Percentiles rank a stretch among this genome's conserved stretches.
phyloP scores from a whole-genome alignment of 2,113 vertebrate genomes.

The Rhipidura dahli region DNA sequence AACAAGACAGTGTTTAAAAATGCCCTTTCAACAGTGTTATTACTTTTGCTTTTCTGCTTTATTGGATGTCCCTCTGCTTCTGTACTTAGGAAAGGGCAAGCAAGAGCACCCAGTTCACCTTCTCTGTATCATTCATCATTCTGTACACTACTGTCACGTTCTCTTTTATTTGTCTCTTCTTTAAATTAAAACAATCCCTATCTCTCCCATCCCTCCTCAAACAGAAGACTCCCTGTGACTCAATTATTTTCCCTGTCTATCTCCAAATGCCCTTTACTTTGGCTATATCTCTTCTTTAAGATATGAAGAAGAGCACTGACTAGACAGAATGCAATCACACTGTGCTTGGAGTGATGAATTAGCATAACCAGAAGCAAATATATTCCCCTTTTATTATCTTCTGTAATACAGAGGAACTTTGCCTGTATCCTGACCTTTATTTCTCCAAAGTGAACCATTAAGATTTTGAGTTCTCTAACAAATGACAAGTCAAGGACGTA shows the following conservation, averaged over 20 bases:
- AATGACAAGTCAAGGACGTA: not conserved
- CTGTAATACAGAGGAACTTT: not conserved
- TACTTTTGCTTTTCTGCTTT: not conserved
- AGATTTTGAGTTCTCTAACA: not conserved
- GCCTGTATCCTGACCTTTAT: not conserved
- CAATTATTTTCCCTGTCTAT: constrained; percentile 30
- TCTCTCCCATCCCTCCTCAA: constrained; percentile 9
- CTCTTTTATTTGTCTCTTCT: constrained; percentile 23
- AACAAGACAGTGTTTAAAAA: not conserved
- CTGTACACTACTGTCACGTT: not conserved
- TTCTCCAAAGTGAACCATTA: not conserved
- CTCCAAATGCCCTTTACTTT: constrained; percentile 14
- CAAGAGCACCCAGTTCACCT: not conserved
- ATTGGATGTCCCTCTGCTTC: not conserved
- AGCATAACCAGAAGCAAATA: constrained; percentile 19
- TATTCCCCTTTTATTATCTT: not conserved
- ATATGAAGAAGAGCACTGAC: not conserved
- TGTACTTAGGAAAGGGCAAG: not conserved
- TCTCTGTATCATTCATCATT: constrained; percentile 21
- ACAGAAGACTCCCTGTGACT: not conserved
- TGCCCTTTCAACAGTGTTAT: not conserved
- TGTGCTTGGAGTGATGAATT: not conserved
- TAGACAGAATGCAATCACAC: not conserved
- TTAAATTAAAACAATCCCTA: constrained; percentile 37
- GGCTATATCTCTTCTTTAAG: constrained; percentile 5